phyloP scores from a whole-genome alignment of 1,140 invertebrate genomes.

The Anoplophora glabripennis region DNA sequence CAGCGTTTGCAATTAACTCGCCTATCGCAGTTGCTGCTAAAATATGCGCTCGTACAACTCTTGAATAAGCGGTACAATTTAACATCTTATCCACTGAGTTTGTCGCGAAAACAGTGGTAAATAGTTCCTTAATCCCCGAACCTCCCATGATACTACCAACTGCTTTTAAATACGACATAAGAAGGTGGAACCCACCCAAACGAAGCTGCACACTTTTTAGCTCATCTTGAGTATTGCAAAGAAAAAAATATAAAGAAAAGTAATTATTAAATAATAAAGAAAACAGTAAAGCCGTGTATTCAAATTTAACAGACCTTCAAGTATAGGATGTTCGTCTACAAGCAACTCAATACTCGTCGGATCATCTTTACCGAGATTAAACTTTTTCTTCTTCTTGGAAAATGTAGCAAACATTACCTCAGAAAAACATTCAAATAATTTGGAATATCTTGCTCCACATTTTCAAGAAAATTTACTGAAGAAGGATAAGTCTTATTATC shows the following conservation, averaged over 20 bases:
- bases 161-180: slow-evolving; percentile 5
- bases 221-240: slow-evolving; percentile 2
- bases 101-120: neutral
- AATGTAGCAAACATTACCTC: neutral
- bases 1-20: slow-evolving; percentile 1
- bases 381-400: neutral
- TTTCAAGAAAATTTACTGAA: neutral
- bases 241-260: no score
- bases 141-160: slow-evolving; percentile 1
- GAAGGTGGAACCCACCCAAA: slow-evolving; percentile 4
- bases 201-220: neutral
- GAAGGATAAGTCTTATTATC: neutral
- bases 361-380: no score
- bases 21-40: slow-evolving; percentile 5
- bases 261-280: no score
- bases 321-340: no score
- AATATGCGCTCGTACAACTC: slow-evolving; percentile 1
- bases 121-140: neutral
- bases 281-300: no score
- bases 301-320: no score
- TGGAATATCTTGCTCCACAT: neutral
- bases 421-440: neutral
- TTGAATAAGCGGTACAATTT: slow-evolving; percentile 5
- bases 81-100: slow-evolving; percentile 7
- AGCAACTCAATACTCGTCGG: no score